Base-by-base conservation (phyloP, 2,797 vertebrate genomes). In the Rhinichthys osculus region DNA sequence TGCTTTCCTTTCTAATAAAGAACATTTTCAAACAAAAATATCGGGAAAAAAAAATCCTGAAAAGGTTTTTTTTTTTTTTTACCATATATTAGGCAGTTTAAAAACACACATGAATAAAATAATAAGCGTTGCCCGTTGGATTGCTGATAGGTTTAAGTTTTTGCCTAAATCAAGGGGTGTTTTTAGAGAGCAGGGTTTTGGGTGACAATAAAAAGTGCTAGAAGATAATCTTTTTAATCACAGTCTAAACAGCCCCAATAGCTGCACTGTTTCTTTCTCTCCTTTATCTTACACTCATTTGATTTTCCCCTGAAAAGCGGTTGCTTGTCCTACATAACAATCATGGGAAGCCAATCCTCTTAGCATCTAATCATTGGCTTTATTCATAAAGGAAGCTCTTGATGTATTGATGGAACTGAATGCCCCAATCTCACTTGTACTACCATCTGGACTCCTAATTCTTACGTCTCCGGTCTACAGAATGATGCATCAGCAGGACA, bases 261-360 rank as follows among this genome's bases (percentile, higher is more conserved):
- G 86, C 87, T 90, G 77, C 89, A 33, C 52, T 52, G 89, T 90
- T 71, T 64, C 87, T 88, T 69, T 16, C 86, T 90, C 86, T 90
- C 82, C 86, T 90, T 80, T 89, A 87, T 78, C 82, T 78, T 85
- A 79, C 14, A 88, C 87, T 83, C 70, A 33, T 72, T 6, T 38
- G 5, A 6, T 6, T 66, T 71, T 84, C 88, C 62, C 64, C 64
- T 81, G 89, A 87, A 93, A 88, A 92, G 70, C 78, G 88, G 19
- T 86, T 7, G 77, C 50, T 59, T 80, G 81, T 85, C 84, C 89
- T 89, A 82, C 89, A 91, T 90, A 90, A 81, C 88, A 69, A 85
- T 69, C 87, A 87, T 89, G 86, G 88, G 89, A 91, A 93, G 87
- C 83, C 92, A 94, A 96, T 94, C 92, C 86, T 93, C 92, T 94